These are phyloP conservation scores for Coleophora flavipennella DNA, from an alignment of 2,888 invertebrate species.

Conservation along the genomic window DNA sequence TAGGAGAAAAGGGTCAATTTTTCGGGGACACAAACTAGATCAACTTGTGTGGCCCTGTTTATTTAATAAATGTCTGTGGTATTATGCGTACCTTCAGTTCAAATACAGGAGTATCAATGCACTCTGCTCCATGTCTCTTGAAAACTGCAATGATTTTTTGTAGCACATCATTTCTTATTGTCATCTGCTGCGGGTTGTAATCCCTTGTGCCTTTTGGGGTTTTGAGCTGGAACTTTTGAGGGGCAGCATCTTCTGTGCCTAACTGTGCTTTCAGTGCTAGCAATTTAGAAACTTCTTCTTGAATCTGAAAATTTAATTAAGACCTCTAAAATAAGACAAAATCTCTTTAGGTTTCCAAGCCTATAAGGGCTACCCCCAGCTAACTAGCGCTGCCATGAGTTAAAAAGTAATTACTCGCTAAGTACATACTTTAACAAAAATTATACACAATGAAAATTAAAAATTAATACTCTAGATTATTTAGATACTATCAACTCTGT, in stretches of 20 bases:
- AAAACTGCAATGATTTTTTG: slow-evolving; percentile 91
- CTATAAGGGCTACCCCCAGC: too few species aligned
- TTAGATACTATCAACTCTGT: too few species aligned
- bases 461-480: too few species aligned
- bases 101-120: slow-evolving; percentile 98
- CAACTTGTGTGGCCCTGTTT: too few species aligned
- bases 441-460: too few species aligned
- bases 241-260: slow-evolving; percentile 67
- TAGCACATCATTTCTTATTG: slow-evolving; percentile 87
- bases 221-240: slow-evolving; percentile 89
- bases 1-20: too few species aligned
- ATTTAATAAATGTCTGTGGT: too few species aligned
- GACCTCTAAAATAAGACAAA: not conserved
- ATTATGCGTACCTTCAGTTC: slow-evolving; percentile 96
- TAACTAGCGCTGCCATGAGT: too few species aligned
- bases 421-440: too few species aligned
- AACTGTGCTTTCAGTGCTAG: slow-evolving; percentile 85
- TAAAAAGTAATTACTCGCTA: too few species aligned
- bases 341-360: not conserved
- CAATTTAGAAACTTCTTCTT: slow-evolving; percentile 87
- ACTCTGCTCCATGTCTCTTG: slow-evolving; percentile 97
- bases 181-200: slow-evolving; percentile 96
- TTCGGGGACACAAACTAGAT: too few species aligned
- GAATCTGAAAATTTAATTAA: slow-evolving; percentile 83
- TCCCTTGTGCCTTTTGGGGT: slow-evolving; percentile 96